phyloP scores from a whole-genome alignment of 92 coral and sea anemone species.

The Scolanthus callimorphus region DNA sequence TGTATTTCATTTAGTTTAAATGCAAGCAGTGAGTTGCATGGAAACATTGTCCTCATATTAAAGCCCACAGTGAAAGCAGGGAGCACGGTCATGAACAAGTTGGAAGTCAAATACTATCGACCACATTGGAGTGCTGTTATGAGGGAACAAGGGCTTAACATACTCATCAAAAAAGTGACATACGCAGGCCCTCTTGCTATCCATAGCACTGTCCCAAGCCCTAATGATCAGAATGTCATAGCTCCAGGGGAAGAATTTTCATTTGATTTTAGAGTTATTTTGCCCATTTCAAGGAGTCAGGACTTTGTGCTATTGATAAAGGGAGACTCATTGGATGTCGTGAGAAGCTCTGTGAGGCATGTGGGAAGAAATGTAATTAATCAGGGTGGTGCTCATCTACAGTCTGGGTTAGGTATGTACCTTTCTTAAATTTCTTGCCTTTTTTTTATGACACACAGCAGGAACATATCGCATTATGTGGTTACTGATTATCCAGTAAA shows the following conservation, averaged over 20 bases:
- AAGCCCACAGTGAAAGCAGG: slow-evolving; percentile 66
- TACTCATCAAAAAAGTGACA: slow-evolving; percentile 28
- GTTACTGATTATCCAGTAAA: not conserved
- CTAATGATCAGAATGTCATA: slow-evolving; percentile 23
- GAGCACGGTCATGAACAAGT: slow-evolving; percentile 15
- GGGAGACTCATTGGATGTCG: slow-evolving; percentile 41
- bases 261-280: slow-evolving; percentile 21
- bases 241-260: slow-evolving; percentile 78
- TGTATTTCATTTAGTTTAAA: slow-evolving; percentile 42
- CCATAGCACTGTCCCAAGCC: slow-evolving; percentile 47
- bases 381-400: slow-evolving; percentile 9
- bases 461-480: not conserved
- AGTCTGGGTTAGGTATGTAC: not conserved
- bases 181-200: slow-evolving; percentile 17
- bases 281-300: slow-evolving; percentile 77
- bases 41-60: slow-evolving; percentile 24
- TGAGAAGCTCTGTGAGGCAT: slow-evolving; percentile 25
- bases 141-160: not conserved
- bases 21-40: slow-evolving; percentile 48
- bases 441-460: not conserved
- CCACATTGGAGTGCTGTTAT: slow-evolving; percentile 57
- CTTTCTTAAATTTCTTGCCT: not conserved
- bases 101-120: slow-evolving; percentile 55
- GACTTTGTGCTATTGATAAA: slow-evolving; percentile 42
- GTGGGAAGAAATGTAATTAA: slow-evolving; percentile 60